Conservation (phyloP, 2,113 vertebrate genomes). For the Crotalus tigris region DNA sequence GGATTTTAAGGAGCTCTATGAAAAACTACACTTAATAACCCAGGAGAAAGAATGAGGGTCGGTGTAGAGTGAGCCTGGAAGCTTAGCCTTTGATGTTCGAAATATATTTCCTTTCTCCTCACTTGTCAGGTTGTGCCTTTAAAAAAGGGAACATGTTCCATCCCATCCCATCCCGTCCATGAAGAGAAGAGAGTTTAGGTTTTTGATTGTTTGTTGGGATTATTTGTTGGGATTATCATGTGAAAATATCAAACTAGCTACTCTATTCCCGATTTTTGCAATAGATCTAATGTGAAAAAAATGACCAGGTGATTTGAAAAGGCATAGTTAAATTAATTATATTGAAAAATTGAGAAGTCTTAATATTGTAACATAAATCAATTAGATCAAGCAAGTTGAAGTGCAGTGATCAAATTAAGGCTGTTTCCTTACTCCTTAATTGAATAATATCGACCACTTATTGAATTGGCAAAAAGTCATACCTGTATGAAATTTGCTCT, state of each 20-base stretch:
- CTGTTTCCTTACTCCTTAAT: neutral
- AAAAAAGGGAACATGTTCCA: neutral
- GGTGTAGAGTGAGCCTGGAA: neutral
- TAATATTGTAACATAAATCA: neutral
- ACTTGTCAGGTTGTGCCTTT: neutral
- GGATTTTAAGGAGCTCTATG: neutral
- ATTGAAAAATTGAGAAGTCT: neutral
- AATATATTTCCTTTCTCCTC: neutral
- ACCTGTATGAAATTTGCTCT: neutral
- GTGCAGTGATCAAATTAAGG: neutral
- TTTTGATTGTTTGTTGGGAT: neutral
- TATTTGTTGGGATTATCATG: neutral
- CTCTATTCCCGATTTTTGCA: no score
- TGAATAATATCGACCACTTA: neutral
- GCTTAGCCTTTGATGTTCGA: neutral
- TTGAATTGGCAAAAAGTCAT: neutral
- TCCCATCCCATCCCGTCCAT: neutral
- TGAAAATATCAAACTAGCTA: neutral
- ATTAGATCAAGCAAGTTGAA: neutral
- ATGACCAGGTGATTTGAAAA: neutral
- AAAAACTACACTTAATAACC: neutral
- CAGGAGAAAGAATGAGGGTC: neutral
- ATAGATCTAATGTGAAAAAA: neutral
- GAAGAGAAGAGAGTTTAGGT: neutral
- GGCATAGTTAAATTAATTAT: neutral